Evolutionary conservation across 2,888 invertebrate species (phyloP).

Genomic region (Drosophila siamana): DNA sequence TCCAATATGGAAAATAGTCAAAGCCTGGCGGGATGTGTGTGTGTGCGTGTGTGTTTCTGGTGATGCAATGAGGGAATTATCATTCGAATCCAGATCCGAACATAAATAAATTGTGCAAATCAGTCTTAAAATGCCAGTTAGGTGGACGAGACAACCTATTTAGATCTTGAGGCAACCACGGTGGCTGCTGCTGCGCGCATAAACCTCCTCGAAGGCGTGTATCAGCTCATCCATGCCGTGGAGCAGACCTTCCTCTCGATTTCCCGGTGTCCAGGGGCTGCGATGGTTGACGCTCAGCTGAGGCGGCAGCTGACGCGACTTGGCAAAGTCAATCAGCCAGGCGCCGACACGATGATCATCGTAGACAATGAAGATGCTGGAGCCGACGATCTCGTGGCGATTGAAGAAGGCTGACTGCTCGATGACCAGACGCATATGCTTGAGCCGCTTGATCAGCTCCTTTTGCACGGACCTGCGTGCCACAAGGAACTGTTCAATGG

Average conservation of each 20-base stretch:
- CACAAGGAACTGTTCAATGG: slow-evolving; percentile 91
- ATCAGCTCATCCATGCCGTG: slow-evolving; percentile 97
- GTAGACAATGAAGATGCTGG: slow-evolving; percentile 97
- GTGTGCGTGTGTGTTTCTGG: slow-evolving; percentile 8
- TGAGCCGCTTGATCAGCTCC: slow-evolving; percentile 90
- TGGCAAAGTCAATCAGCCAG: slow-evolving; percentile 99
- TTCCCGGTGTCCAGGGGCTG: slow-evolving; percentile 94
- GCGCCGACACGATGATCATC: slow-evolving; percentile 95
- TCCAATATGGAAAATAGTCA: slow-evolving; percentile 75
- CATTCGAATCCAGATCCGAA: slow-evolving; percentile 27
- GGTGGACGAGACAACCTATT: slow-evolving; percentile 34
- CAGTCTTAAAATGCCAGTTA: slow-evolving; percentile 63
- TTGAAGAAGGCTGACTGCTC: slow-evolving; percentile 94
- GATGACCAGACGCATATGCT: slow-evolving; percentile 91
- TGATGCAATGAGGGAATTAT: slow-evolving; percentile 46
- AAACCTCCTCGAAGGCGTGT: slow-evolving; percentile 87
- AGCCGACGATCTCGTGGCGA: slow-evolving; percentile 96
- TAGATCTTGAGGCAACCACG: slow-evolving; percentile 80
- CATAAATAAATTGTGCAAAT: slow-evolving; percentile 50
- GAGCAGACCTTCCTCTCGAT: slow-evolving; percentile 98
- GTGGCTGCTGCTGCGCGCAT: slow-evolving; percentile 73
- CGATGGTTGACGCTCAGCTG: slow-evolving; percentile 91
- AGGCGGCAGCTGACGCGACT: slow-evolving; percentile 92
- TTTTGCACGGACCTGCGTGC: slow-evolving; percentile 88
- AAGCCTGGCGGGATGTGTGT: slow-evolving; percentile 35